Evolutionary conservation across 2,113 vertebrate species (phyloP), one percentile per base, ranked within the genome.

Genomic region (Apaloderma vittatum): DNA sequence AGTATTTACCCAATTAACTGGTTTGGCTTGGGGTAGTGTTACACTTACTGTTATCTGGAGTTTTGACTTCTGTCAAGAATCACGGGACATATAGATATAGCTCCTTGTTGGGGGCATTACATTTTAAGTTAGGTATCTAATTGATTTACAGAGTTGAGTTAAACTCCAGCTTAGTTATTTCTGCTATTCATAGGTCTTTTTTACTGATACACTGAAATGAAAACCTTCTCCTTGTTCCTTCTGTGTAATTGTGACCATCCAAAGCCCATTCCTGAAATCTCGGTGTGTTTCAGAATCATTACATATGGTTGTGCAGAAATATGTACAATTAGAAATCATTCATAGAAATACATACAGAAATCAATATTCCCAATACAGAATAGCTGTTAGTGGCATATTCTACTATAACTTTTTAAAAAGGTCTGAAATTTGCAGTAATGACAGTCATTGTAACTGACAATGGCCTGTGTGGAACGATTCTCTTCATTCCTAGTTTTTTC

Each of bases 1-100:
- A 92, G 16, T 32, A 58, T 79, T 94, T 91, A 76, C 62, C 62
- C 67, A 88, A 52, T 88, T 78, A 94, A 52, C 82, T 88, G 74
- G 15, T 79, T 46, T 49, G 72, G 61, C 48, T 65, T 72, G 18
- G 20, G 46, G 80, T 46, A 8, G 34, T 7, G 9, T 45, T 32
- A 46, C 12, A 14, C 22, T 30, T 9, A 36, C 22, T 17, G 6
- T 30, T 61, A 30, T 54, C 29, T 83, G 23, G 45, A 54, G 29
- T 34, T 83, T 27, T 80, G 43, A 40, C 46, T 61, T 73, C 43
- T 82, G 32, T 66, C 45, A 76, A 19, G 90, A 71, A 22, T 36
- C 57, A 7, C 8, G 45, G 57, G 29, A 58, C 8, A 58, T 40
- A 11, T 40, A 40, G 40, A 40, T 40, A 12, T 8, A 40, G 40